Percentiles rank a stretch among this genome's conserved stretches.
phyloP scores from a whole-genome alignment of 2,113 vertebrate species.

The Phocoena phocoena region DNA sequence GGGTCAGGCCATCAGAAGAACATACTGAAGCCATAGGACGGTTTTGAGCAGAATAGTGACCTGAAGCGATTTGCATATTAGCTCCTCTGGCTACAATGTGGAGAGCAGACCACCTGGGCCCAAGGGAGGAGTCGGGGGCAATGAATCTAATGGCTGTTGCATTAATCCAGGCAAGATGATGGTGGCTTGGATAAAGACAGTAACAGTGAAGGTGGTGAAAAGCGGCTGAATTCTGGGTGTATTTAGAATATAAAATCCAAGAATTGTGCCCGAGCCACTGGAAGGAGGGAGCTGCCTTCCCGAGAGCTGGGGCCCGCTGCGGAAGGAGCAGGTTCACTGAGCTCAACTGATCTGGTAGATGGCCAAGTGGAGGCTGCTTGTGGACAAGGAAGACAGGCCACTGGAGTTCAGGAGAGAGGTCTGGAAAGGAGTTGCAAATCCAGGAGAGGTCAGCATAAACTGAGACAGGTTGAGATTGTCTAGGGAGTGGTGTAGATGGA shows the following conservation, averaged over 20 bases:
- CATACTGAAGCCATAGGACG: not conserved
- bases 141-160: not conserved
- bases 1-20: not conserved
- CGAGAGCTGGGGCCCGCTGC: too few relatives aligned
- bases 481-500: too few relatives aligned
- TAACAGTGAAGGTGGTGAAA: not conserved
- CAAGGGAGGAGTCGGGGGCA: not conserved
- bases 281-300: not conserved
- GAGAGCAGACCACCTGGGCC: not conserved
- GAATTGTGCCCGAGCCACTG: not conserved
- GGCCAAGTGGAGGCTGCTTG: too few relatives aligned
- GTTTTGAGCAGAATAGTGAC: not conserved
- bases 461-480: not conserved
- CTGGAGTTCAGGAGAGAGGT: not conserved
- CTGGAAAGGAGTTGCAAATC: not conserved
- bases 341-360: not conserved
- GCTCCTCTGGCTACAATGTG: not conserved
- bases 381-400: accelerated
- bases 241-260: not conserved
- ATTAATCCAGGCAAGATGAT: not conserved
- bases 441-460: not conserved
- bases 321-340: not conserved
- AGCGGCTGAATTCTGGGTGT: not conserved
- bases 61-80: accelerated
- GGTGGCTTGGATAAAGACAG: not conserved